Evolutionary conservation across 2,113 vertebrate genomes (phyloP), one percentile per base, ranked within the genome.

Genomic region (Pollimyrus isidori): DNA sequence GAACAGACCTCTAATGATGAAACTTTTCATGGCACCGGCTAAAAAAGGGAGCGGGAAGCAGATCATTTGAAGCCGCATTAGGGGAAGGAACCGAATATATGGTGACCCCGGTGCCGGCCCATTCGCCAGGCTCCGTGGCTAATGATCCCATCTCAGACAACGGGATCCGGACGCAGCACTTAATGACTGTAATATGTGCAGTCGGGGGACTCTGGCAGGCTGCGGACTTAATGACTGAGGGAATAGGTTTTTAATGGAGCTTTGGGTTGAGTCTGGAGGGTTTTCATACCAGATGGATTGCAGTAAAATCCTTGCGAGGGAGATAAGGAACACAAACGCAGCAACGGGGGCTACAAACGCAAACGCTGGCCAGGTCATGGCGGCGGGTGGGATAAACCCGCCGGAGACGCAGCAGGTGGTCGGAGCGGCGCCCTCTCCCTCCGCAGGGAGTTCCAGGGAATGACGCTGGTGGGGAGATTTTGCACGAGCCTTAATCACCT

Each of bases 281-380:
- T 48, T 73, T 89, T 89, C 87, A 86, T 90, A 84, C 90, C 89
- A 42, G 46, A 87, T 69, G 87, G 90, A 89, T 89, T 69, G 35
- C 45, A 76, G 23, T 46, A 39, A 90, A 62, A 87, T 73, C n/a
- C 26, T 39, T 82, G 45, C 56, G 23, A 35, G 45, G 42, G 23
- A 53, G 69, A 45, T 26, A 53, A 21, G 85, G 89, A 89, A 69
- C 65, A 48, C 35, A 90, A 56, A 45, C 48, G 69, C 39, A 30
- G 65, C 52, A 56, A 69, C 19, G 30, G 87, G 87, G 23, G 58
- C 86, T 0, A 15, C 86, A 10, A 46, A 39, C 62, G 86, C 87
- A 15, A 88, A 42, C 87, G 58, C 69, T 1, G 87, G 62, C 87
- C 87, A 48, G 19, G 53, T 48, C 69, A n/a, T 23, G 83, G 7